Conservation (phyloP, 2,888 invertebrate species). For the Neoscelio sp. region DNA sequence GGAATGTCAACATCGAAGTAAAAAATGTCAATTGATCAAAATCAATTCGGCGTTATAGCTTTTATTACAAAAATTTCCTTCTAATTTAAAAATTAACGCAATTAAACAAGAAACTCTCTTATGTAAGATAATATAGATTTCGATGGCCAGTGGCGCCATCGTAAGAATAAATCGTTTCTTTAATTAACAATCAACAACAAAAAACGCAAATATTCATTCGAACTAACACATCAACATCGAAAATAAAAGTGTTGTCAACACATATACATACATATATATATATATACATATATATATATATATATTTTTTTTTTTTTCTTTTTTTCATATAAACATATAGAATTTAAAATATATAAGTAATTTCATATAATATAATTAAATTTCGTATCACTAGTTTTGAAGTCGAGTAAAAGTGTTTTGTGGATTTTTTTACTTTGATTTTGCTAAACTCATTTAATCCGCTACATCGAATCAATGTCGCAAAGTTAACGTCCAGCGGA, state of each 20-base stretch:
- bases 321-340: conserved; percentile 50
- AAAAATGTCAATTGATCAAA: conserved; percentile 17
- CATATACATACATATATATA: conserved; percentile 42
- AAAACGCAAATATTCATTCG: conserved; percentile 44
- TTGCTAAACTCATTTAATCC: no score
- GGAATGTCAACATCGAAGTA: conserved; percentile 60
- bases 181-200: conserved; percentile 60
- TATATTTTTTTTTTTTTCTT: conserved; percentile 1
- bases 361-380: conserved; percentile 20
- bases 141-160: conserved; percentile 15
- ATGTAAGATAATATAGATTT: conserved; percentile 9
- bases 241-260: conserved; percentile 57
- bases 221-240: conserved; percentile 54
- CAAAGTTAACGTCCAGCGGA: no score
- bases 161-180: conserved; percentile 45
- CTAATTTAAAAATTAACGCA: no score
- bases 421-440: not conserved
- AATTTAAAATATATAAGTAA: conserved; percentile 43
- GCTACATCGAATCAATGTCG: no score
- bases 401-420: conserved; percentile 9
- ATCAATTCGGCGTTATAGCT: conserved; percentile 16
- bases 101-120: no score
- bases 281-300: no score
- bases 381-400: conserved; percentile 36
- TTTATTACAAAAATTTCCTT: no score